A percentile compares a stretch with the other conserved stretches of the same genome.
Conservation (phyloP, 2,113 vertebrate species). For the Xiphophorus maculatus region DNA sequence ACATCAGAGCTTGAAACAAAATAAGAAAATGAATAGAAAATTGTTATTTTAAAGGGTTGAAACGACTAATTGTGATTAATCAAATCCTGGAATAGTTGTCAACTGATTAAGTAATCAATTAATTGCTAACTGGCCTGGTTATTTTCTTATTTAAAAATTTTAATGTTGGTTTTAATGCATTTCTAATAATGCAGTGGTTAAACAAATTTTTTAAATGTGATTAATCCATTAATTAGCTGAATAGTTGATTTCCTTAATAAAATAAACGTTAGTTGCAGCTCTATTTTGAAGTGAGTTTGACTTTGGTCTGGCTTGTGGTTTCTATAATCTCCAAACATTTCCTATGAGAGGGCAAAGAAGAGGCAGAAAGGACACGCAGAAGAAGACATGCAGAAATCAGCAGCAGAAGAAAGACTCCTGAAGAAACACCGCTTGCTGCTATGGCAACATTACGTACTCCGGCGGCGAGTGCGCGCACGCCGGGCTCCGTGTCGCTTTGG, state of each 20-base stretch:
- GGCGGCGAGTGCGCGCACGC: slow-evolving; percentile 36
- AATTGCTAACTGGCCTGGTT: too few relatives aligned
- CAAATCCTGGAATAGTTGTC: too few relatives aligned
- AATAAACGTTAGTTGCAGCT: too few relatives aligned
- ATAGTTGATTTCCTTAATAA: too few relatives aligned
- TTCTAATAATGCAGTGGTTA: too few relatives aligned
- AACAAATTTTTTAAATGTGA: too few relatives aligned
- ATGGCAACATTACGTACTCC: slow-evolving; percentile 69
- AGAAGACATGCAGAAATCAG: slow-evolving; percentile 26
- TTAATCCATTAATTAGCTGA: too few relatives aligned
- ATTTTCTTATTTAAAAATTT: too few relatives aligned
- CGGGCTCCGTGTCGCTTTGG: slow-evolving; percentile 22
- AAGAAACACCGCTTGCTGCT: slow-evolving; percentile 70
- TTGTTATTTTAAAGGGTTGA: too few relatives aligned
- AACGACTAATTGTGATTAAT: too few relatives aligned
- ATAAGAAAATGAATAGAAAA: background rate
- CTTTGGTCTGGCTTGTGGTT: background rate
- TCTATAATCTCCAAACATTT: slow-evolving; percentile 33
- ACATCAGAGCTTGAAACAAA: background rate
- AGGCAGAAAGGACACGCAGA: slow-evolving; percentile 19
- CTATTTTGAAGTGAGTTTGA: background rate
- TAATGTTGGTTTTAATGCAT: too few relatives aligned
- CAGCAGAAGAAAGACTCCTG: slow-evolving; percentile 50
- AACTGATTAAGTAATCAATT: too few relatives aligned
- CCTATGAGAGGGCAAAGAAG: slow-evolving; percentile 11